Conservation (phyloP, 2,888 invertebrate genomes). For the Lochmaea capreae region DNA sequence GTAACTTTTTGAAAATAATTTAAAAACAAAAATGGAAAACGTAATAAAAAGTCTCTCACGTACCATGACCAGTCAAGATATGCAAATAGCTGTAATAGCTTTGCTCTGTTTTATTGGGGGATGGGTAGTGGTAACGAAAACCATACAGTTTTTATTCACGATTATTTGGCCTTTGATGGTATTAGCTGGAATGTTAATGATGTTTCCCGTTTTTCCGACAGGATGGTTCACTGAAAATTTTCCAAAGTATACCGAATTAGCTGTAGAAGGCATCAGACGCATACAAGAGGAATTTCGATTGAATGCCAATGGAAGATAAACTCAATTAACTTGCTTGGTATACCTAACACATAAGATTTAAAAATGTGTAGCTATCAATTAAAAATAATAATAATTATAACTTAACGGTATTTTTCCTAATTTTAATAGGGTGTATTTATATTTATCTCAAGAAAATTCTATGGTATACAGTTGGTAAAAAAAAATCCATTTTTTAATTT, state of each 20-base stretch:
- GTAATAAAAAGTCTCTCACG: constrained; percentile 26
- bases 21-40: constrained; percentile 20
- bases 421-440: background rate
- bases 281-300: constrained; percentile 3
- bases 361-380: background rate
- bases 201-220: constrained; percentile 44
- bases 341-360: background rate
- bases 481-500: no score
- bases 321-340: background rate
- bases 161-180: constrained; percentile 49
- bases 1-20: constrained; percentile 5
- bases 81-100: constrained; percentile 45
- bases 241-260: constrained; percentile 31
- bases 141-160: constrained; percentile 49
- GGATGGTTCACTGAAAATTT: constrained; percentile 41
- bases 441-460: background rate
- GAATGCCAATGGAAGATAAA: background rate
- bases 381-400: background rate
- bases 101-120: constrained; percentile 49
- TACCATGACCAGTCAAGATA: constrained; percentile 39
- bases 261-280: background rate
- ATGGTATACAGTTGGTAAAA: no score
- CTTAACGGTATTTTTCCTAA: background rate
- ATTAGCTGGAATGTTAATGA: constrained; percentile 39
- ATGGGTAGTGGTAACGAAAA: constrained; percentile 49